Percentiles rank a stretch among this genome's conserved stretches.
These are phyloP conservation scores for Hephaestus fuliginosus DNA, from an alignment of 2,797 vertebrate species.

Conservation along the genomic window DNA sequence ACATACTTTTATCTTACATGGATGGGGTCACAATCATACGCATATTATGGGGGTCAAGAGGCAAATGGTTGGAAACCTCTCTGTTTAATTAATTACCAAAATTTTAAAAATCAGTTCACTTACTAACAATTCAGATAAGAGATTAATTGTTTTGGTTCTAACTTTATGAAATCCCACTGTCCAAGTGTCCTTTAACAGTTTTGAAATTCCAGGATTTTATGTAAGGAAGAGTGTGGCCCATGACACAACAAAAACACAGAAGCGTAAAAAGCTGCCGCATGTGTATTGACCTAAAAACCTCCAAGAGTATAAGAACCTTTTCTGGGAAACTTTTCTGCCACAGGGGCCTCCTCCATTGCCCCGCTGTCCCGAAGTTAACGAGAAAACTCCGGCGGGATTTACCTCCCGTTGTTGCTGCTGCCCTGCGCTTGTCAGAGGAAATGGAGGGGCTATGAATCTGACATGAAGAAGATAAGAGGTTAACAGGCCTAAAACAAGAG, in stretches of 20 bases:
- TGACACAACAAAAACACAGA: not conserved
- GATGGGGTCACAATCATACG: not conserved
- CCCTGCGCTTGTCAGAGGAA: conserved; percentile 76
- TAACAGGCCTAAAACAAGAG: conserved; percentile 89
- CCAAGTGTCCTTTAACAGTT: not conserved
- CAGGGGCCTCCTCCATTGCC: conserved; percentile 8
- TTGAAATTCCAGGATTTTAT: not conserved
- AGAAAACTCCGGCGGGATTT: conserved; percentile 68
- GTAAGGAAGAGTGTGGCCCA: not conserved
- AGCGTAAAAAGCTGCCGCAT: not conserved
- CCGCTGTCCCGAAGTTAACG: conserved; percentile 54
- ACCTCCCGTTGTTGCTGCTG: conserved; percentile 61
- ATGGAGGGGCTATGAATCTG: conserved; percentile 65
- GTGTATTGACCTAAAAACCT: conserved; percentile 29
- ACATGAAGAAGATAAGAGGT: conserved; percentile 87
- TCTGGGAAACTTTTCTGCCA: conserved; percentile 20
- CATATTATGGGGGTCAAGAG: not conserved
- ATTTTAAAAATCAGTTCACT: not conserved
- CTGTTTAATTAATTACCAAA: not conserved
- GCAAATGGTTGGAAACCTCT: not conserved
- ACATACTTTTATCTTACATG: not conserved
- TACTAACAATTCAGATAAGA: not conserved
- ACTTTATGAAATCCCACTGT: not conserved
- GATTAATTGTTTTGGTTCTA: not conserved
- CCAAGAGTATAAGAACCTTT: conserved; percentile 22